Percentiles rank a stretch among this genome's conserved stretches.
phyloP scores from a whole-genome alignment of 2,888 invertebrate genomes.

The Aphodius granarius region DNA sequence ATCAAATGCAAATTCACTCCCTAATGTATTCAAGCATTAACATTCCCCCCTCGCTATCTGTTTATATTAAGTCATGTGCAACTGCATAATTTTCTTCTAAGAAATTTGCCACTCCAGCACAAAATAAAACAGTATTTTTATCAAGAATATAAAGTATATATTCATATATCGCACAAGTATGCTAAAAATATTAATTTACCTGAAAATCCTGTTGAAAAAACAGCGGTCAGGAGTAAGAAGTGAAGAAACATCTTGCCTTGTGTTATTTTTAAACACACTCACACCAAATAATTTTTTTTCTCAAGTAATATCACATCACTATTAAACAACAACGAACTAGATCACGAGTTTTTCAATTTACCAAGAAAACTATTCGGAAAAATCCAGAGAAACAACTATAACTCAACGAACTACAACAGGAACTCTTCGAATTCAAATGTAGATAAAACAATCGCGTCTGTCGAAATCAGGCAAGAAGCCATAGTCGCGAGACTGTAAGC shows the following conservation, averaged over 20 bases:
- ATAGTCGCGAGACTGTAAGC: conserved; percentile 32
- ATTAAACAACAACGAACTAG: not conserved
- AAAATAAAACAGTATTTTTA: no score
- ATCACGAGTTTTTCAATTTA: not conserved
- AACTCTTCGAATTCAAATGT: not conserved
- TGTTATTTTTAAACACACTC: conserved; percentile 13
- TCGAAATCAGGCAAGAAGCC: conserved; percentile 20
- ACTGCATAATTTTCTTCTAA: not conserved
- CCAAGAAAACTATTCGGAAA: not conserved
- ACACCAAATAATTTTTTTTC: not conserved
- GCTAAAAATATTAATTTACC: no score
- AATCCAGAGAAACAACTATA: no score
- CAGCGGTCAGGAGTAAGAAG: conserved; percentile 17
- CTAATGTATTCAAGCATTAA: not conserved
- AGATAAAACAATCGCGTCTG: conserved; percentile 16
- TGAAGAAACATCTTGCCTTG: conserved; percentile 20
- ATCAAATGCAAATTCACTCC: not conserved
- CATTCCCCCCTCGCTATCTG: not conserved
- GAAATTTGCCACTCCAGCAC: not conserved
- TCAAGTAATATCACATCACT: conserved; percentile 17
- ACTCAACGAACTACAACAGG: no score
- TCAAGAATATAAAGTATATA: no score
- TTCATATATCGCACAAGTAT: no score
- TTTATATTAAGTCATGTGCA: not conserved
- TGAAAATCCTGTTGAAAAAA: conserved; percentile 23